Evolutionary conservation across 2,113 vertebrate genomes (phyloP), one percentile per base, ranked within the genome.

Genomic region (Phaethornis superciliosus): DNA sequence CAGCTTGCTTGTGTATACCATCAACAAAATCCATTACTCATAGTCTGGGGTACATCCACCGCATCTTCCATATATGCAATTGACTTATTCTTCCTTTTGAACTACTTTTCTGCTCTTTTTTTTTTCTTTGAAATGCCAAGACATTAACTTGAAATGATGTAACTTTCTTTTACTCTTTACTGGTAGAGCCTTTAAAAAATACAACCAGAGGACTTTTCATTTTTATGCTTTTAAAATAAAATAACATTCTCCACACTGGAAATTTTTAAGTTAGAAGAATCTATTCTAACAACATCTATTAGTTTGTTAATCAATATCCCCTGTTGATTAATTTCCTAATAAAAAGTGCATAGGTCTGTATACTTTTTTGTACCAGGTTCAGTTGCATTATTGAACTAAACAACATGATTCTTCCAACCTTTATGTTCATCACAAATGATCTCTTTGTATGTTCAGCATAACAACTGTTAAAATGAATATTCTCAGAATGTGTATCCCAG

Each of bases 321-420:
- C 22, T 62, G 86, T 55, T 95, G 91, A 95, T 94, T 94, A 92
- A 93, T 92, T 91, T 93, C 54, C 49, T 96, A 86, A 93, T 89
- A 86, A 94, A 90, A 92, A 51, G n/a, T 72, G 20, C 17, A 24
- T 78, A 35, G 72, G 70, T 62, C 69, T 81, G 88, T 93, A 33
- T 0, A 0, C 22, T 87, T n/a, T 79, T 23, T 92, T 93, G 44
- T 81, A 51, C 35, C 2, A 6, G 72, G 37, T 87, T 84, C 62
- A 21, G 40, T 65, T 94, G 20, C 64, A 60, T 91, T 89, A 54
- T 54, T 81, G 58, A 46, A 72, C 69, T 75, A 81, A 75, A 81
- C 51, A 93, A 65, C 2, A 6, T 1, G 3, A 81, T 84, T 87
- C 9, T 92, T 84, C 40, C 19, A 69, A 14, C 3, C 8, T 86